Evolutionary conservation across 2,888 invertebrate species (phyloP).

Genomic region (Agonopterix alstromeriana): DNA sequence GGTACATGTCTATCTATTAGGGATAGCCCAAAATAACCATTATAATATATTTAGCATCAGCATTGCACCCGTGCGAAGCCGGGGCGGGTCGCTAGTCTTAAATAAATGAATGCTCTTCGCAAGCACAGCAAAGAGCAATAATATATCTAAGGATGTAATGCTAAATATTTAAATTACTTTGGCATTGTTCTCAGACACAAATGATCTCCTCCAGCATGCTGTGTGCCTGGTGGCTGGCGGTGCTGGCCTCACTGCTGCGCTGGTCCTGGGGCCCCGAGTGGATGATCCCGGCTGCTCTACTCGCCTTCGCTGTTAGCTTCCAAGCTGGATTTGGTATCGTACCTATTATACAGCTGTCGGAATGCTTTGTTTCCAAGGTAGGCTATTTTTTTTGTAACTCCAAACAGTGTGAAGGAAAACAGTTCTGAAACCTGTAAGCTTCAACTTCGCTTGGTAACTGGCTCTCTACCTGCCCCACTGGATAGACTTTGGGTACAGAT

Average conservation of each 20-base stretch:
- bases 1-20: too few species aligned
- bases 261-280: slow-evolving; percentile 35
- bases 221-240: slow-evolving; percentile 20
- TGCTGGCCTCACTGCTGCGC: slow-evolving; percentile 26
- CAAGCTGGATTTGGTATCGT: slow-evolving; percentile 40
- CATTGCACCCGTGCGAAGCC: too few species aligned
- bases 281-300: slow-evolving; percentile 33
- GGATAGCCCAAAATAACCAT: too few species aligned
- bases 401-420: not conserved
- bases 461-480: too few species aligned
- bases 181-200: slow-evolving; percentile 20
- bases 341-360: slow-evolving; percentile 27
- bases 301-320: slow-evolving; percentile 32
- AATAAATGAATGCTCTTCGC: too few species aligned
- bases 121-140: too few species aligned
- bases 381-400: not conserved
- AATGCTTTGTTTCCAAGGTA: slow-evolving; percentile 32
- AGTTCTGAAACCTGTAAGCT: not conserved
- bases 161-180: too few species aligned
- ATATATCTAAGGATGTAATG: not conserved
- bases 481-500: too few species aligned
- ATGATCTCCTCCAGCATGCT: slow-evolving; percentile 24
- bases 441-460: too few species aligned
- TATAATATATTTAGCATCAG: too few species aligned
- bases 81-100: too few species aligned